phyloP scores from a whole-genome alignment of 2,113 vertebrate genomes.

The Stegostoma tigrinum region DNA sequence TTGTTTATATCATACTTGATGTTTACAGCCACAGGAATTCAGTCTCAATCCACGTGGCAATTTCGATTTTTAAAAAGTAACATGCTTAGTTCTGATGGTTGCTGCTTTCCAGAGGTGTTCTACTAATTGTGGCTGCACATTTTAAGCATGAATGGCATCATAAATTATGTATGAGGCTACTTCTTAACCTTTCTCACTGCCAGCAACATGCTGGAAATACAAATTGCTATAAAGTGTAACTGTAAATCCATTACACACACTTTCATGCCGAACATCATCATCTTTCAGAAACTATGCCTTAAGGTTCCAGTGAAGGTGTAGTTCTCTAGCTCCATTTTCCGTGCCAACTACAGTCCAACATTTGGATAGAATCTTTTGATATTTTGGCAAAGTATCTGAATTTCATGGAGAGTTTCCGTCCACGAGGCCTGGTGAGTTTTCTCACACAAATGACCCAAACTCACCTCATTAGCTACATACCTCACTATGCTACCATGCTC shows the following conservation, averaged over 20 bases:
- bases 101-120: background rate
- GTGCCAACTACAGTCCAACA: background rate
- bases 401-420: no score
- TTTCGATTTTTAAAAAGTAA: background rate
- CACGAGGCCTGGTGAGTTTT: no score
- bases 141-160: background rate
- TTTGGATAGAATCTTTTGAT: no score
- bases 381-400: no score
- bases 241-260: background rate
- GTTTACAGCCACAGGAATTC: background rate
- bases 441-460: no score
- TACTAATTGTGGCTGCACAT: background rate
- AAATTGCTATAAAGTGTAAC: background rate
- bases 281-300: background rate
- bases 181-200: background rate
- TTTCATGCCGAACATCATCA: background rate
- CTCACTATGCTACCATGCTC: no score
- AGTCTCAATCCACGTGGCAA: background rate
- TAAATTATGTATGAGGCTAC: background rate
- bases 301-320: background rate
- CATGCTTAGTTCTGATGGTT: background rate
- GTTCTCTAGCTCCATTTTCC: background rate
- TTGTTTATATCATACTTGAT: background rate
- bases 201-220: background rate
- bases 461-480: no score